Percentiles rank a stretch among this genome's conserved stretches.
phyloP scores from a whole-genome alignment of 2,113 vertebrate genomes.

The Phainopepla nitens region DNA sequence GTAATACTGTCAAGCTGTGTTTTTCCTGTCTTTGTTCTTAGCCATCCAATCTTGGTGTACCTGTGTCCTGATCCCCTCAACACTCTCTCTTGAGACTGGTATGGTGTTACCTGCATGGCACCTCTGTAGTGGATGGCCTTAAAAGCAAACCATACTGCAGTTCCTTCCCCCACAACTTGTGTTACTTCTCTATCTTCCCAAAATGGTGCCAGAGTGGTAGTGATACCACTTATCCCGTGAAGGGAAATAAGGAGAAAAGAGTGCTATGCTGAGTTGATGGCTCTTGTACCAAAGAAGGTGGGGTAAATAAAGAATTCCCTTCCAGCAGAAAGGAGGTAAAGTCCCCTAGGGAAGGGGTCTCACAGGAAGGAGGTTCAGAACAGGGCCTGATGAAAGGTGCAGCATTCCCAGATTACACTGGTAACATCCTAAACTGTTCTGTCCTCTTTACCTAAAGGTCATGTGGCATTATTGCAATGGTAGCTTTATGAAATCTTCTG shows the following conservation, averaged over 20 bases:
- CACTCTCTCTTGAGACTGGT: neutral
- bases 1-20: neutral
- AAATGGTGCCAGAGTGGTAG: neutral
- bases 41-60: neutral
- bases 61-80: neutral
- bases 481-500: neutral
- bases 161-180: neutral
- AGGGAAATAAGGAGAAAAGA: neutral
- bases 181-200: neutral
- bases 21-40: neutral
- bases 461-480: neutral
- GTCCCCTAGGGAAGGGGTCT: neutral
- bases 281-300: neutral
- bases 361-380: neutral
- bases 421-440: neutral
- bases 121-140: neutral
- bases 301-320: neutral
- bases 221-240: neutral
- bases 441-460: neutral
- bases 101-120: neutral
- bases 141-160: neutral
- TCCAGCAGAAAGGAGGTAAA: neutral
- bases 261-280: neutral
- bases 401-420: neutral
- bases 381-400: neutral